Base-by-base conservation (phyloP, 2,113 vertebrate species). In the Uropsilus gracilis region DNA sequence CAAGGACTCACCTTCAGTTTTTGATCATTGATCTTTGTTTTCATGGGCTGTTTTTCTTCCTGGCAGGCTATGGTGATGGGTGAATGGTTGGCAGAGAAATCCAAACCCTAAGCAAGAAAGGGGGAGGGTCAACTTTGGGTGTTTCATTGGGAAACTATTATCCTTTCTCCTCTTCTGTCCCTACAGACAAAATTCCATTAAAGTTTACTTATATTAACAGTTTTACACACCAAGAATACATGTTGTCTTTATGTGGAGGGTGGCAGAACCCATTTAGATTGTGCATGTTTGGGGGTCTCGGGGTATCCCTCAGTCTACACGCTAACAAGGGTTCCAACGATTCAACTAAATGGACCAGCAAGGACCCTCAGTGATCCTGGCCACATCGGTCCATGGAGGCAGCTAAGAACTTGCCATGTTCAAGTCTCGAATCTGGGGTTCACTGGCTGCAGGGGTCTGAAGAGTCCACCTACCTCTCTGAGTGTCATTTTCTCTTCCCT, bases 371-470 rank as follows among this genome's bases (percentile, higher is more conserved):
- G 13, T 0, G 59, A 61, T 28, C 53, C 55, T 2, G 16, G 87
- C 3, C 64, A 2, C 7, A 3, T n/a, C 13, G 3, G 50, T 11
- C 48, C 44, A 8, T 0, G 0, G 68, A 66, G 61, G 28, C 6
- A 4, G 50, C 63, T 53, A 61, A 50, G 9, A 64, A 80, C 32
- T 14, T 13, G 14, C n/a, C 4, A 11, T 80, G 90, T 42, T 16
- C 3, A 34, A 55, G 5, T 80, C 84, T 53, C 14, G 37, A 61
- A 78, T 46, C 30, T 2, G 63, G 2, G 0, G 63, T 64, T 57
- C 8, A 20, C 7, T 48, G 50, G 59, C 89, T 42, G 64, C 84
- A 2, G 14, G 18, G 72, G 50, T 50, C 37, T 5, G 0, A 77
- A 6, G 8, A 71, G 66, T 18, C 87, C 32, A 2, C 30, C 0